Conservation (phyloP, 2,888 invertebrate species). For the Xestia sexstrigata region DNA sequence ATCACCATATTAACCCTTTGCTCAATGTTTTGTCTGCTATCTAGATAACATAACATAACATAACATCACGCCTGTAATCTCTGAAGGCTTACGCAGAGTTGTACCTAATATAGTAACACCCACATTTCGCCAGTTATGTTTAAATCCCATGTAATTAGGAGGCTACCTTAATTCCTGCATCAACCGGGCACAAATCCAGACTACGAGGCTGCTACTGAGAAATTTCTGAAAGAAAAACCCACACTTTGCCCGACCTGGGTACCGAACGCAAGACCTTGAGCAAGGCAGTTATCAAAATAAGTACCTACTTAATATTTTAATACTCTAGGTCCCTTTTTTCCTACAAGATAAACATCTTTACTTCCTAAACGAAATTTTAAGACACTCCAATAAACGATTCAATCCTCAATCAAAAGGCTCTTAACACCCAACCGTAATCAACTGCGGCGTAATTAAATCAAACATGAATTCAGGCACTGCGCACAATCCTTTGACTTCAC, state of each 20-base stretch:
- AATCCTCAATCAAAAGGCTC: conserved; percentile 43
- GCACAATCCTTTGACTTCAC: conserved; percentile 82
- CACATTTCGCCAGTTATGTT: too few species aligned
- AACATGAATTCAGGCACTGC: conserved; percentile 74
- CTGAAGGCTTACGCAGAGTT: background rate
- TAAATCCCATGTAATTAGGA: too few species aligned
- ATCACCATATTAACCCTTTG: too few species aligned
- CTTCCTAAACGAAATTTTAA: background rate
- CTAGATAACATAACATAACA: background rate
- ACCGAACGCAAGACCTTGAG: too few species aligned
- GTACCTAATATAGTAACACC: too few species aligned
- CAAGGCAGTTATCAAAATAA: too few species aligned
- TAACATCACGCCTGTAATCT: background rate
- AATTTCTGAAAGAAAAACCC: too few species aligned
- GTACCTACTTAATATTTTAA: background rate
- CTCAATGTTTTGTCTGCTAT: too few species aligned
- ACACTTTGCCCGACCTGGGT: too few species aligned
- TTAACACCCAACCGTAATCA: conserved; percentile 67
- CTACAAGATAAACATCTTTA: background rate
- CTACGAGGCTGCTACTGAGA: too few species aligned
- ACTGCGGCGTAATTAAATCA: conserved; percentile 82
- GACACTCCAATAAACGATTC: conserved; percentile 22
- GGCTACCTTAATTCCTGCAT: too few species aligned
- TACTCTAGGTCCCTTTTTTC: background rate
- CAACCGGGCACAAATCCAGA: too few species aligned